Percentiles rank a stretch among this genome's conserved stretches.
phyloP scores from a whole-genome alignment of 2,113 vertebrate species.

The Crotalus tigris region DNA sequence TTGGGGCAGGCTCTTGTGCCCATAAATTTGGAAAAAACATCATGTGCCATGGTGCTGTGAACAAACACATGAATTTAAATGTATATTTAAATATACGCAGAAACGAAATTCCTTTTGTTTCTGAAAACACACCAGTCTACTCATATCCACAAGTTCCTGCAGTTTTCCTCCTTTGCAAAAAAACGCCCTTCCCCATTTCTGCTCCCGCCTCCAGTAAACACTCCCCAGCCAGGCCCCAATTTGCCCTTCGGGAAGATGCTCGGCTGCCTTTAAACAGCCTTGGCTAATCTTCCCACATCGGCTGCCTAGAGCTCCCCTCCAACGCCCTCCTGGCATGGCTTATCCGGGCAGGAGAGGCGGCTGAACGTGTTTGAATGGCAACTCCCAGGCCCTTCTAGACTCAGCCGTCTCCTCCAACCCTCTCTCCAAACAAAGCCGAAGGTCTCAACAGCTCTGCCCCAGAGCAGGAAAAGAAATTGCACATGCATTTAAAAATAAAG shows the following conservation, averaged over 20 bases:
- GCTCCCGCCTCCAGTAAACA: neutral
- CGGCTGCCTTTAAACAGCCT: neutral
- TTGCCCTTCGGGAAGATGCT: neutral
- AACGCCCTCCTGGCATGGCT: neutral
- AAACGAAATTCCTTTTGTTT: neutral
- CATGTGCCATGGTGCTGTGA: neutral
- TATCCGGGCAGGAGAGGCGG: neutral
- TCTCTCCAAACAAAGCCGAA: neutral
- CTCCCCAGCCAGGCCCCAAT: neutral
- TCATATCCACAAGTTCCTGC: neutral
- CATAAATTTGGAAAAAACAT: neutral
- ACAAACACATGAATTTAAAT: neutral
- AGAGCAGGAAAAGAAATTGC: neutral
- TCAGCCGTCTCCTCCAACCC: neutral
- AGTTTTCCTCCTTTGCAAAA: neutral
- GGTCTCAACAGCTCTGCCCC: neutral
- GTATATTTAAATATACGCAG: neutral
- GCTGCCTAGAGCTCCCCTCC: neutral
- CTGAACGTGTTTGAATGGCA: neutral
- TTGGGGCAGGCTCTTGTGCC: neutral
- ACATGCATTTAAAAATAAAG: neutral
- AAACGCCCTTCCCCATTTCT: neutral
- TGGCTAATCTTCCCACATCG: neutral
- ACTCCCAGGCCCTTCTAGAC: neutral
- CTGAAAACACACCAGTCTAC: neutral